Evolutionary conservation across 2,888 invertebrate species (phyloP).

Genomic region (Cheilosia variabilis): DNA sequence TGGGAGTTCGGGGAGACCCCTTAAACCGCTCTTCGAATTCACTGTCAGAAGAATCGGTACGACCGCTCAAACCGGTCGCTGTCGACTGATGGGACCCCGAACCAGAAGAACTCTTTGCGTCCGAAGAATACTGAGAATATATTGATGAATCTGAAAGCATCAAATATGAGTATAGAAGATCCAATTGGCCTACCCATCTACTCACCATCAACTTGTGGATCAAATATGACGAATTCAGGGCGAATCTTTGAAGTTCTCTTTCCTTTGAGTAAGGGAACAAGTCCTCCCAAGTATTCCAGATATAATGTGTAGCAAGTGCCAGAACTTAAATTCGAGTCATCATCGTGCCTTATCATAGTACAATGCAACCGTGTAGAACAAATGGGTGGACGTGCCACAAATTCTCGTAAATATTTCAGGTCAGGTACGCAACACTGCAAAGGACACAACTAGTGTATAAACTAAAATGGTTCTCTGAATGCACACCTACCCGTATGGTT

Average conservation of each 20-base stretch:
- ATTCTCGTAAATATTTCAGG: constrained; percentile 92
- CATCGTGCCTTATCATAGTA: constrained; percentile 97
- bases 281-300: constrained; percentile 97
- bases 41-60: constrained; percentile 88
- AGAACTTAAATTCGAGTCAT: constrained; percentile 88
- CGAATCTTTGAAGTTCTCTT: constrained; percentile 97
- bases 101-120: constrained; percentile 84
- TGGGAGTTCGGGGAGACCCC: constrained; percentile 91
- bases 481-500: constrained; percentile 91
- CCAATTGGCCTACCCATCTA: background rate
- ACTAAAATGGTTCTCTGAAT: too few relatives aligned
- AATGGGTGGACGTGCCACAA: constrained; percentile 95
- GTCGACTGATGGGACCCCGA: constrained; percentile 84
- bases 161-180: constrained; percentile 38
- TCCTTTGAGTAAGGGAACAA: constrained; percentile 97
- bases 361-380: constrained; percentile 95
- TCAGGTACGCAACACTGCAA: constrained; percentile 96
- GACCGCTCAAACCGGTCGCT: constrained; percentile 84
- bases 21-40: constrained; percentile 87
- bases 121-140: constrained; percentile 84
- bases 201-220: constrained; percentile 92
- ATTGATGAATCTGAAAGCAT: constrained; percentile 78
- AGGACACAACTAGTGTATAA: background rate
- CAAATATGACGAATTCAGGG: constrained; percentile 99
- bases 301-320: constrained; percentile 94